These are phyloP conservation scores for Synergus japonicus DNA, from an alignment of 2,888 invertebrate species.

Conservation along the genomic window DNA sequence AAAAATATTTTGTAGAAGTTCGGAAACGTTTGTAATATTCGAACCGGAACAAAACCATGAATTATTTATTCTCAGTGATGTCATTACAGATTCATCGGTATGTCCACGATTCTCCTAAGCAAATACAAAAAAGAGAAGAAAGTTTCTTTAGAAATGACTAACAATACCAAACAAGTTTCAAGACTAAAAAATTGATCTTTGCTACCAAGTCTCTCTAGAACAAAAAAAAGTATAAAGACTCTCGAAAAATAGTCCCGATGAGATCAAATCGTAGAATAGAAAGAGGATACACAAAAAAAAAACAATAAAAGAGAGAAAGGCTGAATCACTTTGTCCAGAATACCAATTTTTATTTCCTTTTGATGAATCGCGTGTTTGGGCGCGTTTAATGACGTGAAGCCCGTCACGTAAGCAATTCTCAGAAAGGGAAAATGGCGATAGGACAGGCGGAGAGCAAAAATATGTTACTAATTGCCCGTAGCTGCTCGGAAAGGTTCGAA, in stretches of 20 bases:
- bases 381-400: conserved; percentile 21
- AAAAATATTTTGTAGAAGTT: too few relatives aligned
- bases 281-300: background rate
- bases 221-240: background rate
- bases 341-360: background rate
- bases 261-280: background rate
- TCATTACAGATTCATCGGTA: background rate
- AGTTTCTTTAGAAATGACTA: background rate
- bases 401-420: conserved; percentile 23
- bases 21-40: too few relatives aligned
- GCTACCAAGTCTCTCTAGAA: background rate
- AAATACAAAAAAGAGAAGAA: background rate
- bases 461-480: conserved; percentile 18
- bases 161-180: background rate
- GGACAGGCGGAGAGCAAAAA: background rate
- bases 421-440: background rate
- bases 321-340: background rate
- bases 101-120: background rate
- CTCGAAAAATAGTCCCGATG: background rate
- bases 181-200: background rate
- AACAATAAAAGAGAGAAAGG: background rate
- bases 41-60: too few relatives aligned
- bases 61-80: background rate
- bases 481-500: conserved; percentile 21
- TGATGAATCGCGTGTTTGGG: conserved; percentile 27